A percentile compares a stretch with the other conserved stretches of the same genome.
phyloP scores from a whole-genome alignment of 2,113 vertebrate genomes.

The Zosterops hypoxanthus region DNA sequence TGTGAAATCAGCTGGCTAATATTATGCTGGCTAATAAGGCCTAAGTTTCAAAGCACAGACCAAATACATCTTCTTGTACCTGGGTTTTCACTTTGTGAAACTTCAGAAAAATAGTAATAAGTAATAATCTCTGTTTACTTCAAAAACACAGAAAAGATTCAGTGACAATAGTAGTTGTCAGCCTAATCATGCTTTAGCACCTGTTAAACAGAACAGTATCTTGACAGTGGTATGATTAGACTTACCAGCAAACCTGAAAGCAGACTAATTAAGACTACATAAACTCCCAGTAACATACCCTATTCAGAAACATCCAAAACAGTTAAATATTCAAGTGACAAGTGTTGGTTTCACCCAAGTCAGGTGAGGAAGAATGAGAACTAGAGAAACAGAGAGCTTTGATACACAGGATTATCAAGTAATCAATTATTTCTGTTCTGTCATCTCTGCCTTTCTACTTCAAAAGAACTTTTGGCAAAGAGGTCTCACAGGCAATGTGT shows the following conservation, averaged over 20 bases:
- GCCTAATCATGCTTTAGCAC: background rate
- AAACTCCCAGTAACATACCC: background rate
- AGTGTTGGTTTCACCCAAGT: background rate
- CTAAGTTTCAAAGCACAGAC: background rate
- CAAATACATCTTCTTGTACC: background rate
- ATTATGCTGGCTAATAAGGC: background rate
- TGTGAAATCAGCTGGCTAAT: background rate
- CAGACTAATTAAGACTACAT: constrained; percentile 9
- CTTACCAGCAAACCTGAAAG: background rate
- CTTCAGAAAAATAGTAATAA: background rate
- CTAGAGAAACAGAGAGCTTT: background rate
- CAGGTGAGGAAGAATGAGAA: background rate
- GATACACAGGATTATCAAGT: background rate
- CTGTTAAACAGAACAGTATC: background rate
- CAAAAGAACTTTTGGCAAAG: background rate
- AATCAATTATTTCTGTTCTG: background rate
- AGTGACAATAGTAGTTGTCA: constrained; percentile 5
- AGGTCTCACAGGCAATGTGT: background rate
- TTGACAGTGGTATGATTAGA: constrained; percentile 4
- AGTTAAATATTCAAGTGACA: constrained; percentile 3
- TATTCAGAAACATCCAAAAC: background rate
- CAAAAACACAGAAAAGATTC: background rate
- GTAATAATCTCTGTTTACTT: background rate
- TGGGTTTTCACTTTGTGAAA: background rate
- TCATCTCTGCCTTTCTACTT: background rate